Evolutionary conservation across 2,113 vertebrate species (phyloP).

Genomic region (Microtus pennsylvanicus): DNA sequence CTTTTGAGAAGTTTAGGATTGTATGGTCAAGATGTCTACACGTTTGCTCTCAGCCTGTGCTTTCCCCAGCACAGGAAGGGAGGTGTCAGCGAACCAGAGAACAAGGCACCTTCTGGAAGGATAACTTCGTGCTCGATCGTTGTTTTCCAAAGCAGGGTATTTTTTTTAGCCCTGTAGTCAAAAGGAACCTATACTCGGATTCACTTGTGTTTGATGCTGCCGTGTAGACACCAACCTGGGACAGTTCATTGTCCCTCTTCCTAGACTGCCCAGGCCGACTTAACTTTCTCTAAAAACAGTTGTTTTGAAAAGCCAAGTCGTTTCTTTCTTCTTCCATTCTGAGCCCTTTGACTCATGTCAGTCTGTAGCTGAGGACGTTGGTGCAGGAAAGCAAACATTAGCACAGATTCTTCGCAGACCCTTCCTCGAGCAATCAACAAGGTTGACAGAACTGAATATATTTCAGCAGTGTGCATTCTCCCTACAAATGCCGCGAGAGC

Average conservation of each 20-base stretch:
- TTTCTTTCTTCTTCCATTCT: constrained; percentile 5
- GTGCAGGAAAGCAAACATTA: constrained; percentile 68
- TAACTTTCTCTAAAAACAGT: constrained; percentile 41
- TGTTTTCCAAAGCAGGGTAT: neutral
- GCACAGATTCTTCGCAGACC: constrained; percentile 62
- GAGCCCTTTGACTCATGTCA: constrained; percentile 50
- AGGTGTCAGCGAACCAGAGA: neutral
- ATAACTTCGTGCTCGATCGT: neutral
- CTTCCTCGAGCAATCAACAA: constrained; percentile 77
- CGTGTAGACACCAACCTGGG: too few species aligned
- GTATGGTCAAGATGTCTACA: neutral
- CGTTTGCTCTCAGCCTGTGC: neutral
- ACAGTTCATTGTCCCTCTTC: neutral
- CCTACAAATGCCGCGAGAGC: constrained; percentile 40
- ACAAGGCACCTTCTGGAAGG: neutral
- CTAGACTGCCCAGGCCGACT: neutral
- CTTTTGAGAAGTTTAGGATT: neutral
- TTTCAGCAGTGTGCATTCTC: constrained; percentile 64
- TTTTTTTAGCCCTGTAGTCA: neutral
- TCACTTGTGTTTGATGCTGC: neutral
- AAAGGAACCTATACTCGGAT: neutral
- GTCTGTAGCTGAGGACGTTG: constrained; percentile 49
- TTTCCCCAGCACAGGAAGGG: neutral
- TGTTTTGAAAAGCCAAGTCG: neutral
- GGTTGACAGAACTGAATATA: constrained; percentile 81